Evolutionary conservation across 2,113 vertebrate genomes (phyloP).

Genomic region (Grantiella picta): DNA sequence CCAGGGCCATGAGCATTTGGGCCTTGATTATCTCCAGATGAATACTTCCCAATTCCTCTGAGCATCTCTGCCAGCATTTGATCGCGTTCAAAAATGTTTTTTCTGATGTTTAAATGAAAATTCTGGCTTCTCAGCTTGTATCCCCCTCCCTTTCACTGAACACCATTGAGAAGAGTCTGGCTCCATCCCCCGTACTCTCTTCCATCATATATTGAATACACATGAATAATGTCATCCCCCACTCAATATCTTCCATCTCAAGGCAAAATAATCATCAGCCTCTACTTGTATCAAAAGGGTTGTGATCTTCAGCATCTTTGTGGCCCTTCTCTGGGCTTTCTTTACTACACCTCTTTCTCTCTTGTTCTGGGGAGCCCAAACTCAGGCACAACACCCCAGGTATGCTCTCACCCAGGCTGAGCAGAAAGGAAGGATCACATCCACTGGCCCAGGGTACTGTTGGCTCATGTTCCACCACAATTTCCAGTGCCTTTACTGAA

Average conservation of each 20-base stretch:
- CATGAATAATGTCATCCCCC: accelerated
- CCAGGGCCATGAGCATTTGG: not conserved
- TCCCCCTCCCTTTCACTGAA: not conserved
- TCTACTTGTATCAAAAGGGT: not conserved
- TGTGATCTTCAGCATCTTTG: not conserved
- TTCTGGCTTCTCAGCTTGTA: not conserved
- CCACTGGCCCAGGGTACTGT: not conserved
- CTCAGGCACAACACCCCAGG: not conserved
- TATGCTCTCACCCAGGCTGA: not conserved
- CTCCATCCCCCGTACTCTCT: not conserved
- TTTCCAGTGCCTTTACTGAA: not conserved
- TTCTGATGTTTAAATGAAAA: not conserved
- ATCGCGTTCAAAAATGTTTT: not conserved
- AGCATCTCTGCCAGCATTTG: not conserved
- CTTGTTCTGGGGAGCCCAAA: not conserved
- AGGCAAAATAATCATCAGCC: not conserved
- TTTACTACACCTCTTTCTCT: not conserved
- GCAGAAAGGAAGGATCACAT: not conserved
- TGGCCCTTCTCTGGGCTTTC: not conserved
- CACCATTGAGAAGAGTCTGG: not conserved
- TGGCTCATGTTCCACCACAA: not conserved
- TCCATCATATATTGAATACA: not conserved
- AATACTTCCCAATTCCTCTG: not conserved
- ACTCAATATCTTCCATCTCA: not conserved
- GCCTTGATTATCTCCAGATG: not conserved